Base-by-base conservation (phyloP, 2,113 vertebrate genomes). In the Amblyopsis rosae region DNA sequence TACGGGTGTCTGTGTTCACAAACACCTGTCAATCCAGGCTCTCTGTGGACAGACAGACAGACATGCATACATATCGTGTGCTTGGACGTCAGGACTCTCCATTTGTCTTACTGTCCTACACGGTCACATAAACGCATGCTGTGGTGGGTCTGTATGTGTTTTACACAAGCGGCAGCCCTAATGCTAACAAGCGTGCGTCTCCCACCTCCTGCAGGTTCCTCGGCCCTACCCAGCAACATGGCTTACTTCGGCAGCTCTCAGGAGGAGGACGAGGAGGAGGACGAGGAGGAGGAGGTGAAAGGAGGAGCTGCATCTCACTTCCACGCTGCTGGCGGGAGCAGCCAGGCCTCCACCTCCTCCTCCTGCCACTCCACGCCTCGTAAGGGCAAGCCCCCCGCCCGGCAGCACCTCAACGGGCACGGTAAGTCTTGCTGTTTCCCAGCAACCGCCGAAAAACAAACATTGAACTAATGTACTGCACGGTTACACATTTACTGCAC, bases 231-330 rank as follows among this genome's bases (percentile, higher is more conserved):
- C 91, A 95, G 89, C 91, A 96, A 93, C 93, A 96, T 99, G 96
- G 93, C 95, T 2, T 98, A 95, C 92, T 99, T 99, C 8, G 98
- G 98, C 89, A 96, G 95, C 90, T 98, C 98, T 94, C 97, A 98
- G 92, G 97, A 98, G 55, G 98, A 97, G 65, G 96, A 96, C 69
- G 96, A 98, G 63, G 96, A 96, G 62, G 91, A 91, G 12, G 95
- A 97, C 9, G 95, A 95, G 1, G 90, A 89, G 7, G 95, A 96
- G 84, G 95, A 95, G 59, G 61, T 92, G 87, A 95, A 73, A 70
- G 88, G 79, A 9, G 77, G 84, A 57, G 49, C 67, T 2, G 69
- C 80, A 9, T 12, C 13, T 15, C 59, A 61, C 33, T 12, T 73
- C 49, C 82, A 86, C 73, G 72, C 75, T 47, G 81, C 87, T 0